These are phyloP conservation scores for Ctenochaetus hawaiiensis DNA, from an alignment of 2,797 vertebrate genomes.

Conservation along the genomic window DNA sequence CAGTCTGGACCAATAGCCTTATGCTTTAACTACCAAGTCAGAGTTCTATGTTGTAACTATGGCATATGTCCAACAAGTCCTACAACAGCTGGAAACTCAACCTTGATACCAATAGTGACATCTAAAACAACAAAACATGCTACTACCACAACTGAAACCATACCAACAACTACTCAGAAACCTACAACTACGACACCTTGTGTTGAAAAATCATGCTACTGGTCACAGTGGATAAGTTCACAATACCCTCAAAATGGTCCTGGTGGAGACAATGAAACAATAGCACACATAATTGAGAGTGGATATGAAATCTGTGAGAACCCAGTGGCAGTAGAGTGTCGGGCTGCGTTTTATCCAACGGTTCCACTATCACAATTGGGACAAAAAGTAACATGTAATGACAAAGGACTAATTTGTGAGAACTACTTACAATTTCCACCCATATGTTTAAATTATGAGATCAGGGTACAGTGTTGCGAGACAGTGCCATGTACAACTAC, in stretches of 20 bases:
- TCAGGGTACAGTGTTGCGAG: neutral
- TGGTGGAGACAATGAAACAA: neutral
- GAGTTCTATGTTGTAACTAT: conserved; percentile 68
- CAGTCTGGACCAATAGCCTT: conserved; percentile 62
- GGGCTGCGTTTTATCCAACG: neutral
- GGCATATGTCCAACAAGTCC: conserved; percentile 33
- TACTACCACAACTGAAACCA: neutral
- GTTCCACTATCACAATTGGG: neutral
- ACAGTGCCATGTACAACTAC: neutral
- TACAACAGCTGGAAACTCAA: neutral
- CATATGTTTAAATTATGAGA: neutral
- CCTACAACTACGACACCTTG: neutral
- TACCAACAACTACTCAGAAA: neutral
- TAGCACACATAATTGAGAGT: neutral
- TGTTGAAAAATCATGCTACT: neutral
- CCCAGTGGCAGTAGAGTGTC: neutral
- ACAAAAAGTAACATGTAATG: neutral
- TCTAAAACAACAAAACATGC: conserved; percentile 5
- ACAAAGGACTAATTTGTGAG: neutral
- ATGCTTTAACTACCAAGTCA: conserved; percentile 75
- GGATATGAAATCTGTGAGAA: neutral
- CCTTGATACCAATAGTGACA: neutral
- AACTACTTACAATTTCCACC: neutral
- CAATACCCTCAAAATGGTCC: neutral
- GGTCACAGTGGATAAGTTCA: neutral